Conservation (phyloP, 2,888 invertebrate genomes). For the Caenorhabditis becei region DNA sequence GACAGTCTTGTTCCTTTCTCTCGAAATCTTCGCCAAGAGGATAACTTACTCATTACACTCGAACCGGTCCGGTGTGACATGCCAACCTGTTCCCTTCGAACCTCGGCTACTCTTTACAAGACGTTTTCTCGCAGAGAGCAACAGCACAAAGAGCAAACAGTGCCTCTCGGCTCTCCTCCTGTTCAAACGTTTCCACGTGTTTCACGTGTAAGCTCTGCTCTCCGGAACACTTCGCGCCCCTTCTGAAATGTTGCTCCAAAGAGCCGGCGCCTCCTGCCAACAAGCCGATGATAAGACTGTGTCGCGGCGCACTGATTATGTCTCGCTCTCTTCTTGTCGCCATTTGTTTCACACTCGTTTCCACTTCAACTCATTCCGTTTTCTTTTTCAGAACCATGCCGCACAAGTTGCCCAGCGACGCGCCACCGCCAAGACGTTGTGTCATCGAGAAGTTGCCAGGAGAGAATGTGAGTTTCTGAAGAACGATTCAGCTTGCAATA, state of each 20-base stretch:
- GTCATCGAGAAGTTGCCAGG: conserved; percentile 71
- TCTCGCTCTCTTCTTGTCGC: background rate
- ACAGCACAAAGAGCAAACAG: conserved; percentile 57
- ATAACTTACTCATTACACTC: background rate
- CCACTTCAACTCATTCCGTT: conserved; percentile 5
- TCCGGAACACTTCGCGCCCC: background rate
- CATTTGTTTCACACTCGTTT: conserved; percentile 7
- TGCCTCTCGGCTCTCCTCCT: conserved; percentile 30
- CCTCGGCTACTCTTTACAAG: conserved; percentile 24
- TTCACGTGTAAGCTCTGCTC: conserved; percentile 32
- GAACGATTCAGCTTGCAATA: no score
- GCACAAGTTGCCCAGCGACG: conserved; percentile 70
- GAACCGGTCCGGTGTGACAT: background rate
- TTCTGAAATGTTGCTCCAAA: no score
- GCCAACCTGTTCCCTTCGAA: background rate
- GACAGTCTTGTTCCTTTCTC: no score
- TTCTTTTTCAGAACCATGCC: conserved; percentile 40
- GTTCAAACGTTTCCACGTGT: conserved; percentile 51
- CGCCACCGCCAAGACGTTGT: conserved; percentile 78
- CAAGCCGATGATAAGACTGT: background rate
- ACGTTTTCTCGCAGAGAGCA: conserved; percentile 21
- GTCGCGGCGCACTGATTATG: background rate
- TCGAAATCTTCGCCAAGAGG: no score
- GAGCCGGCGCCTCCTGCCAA: background rate
- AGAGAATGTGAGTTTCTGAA: conserved; percentile 37